Percentiles rank a stretch among this genome's conserved stretches.
These are phyloP conservation scores for Chydorus sphaericus DNA, from an alignment of 2,888 invertebrate species.

Conservation along the genomic window DNA sequence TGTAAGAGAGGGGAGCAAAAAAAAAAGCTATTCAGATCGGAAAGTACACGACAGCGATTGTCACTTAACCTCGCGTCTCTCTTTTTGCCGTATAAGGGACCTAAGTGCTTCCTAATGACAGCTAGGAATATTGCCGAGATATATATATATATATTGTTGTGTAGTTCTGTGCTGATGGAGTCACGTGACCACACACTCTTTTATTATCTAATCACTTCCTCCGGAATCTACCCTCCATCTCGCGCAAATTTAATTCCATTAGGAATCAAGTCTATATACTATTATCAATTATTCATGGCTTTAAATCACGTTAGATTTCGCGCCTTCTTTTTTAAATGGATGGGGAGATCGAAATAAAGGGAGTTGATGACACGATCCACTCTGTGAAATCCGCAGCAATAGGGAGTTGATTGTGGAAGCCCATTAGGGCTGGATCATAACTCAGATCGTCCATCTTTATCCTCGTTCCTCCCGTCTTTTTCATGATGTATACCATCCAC, in stretches of 20 bases:
- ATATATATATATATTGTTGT: not conserved
- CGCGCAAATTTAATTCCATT: not conserved
- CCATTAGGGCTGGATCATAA: conserved; percentile 1
- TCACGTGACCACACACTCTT: not conserved
- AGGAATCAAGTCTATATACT: too few relatives aligned
- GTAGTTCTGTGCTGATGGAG: not conserved
- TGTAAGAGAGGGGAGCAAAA: too few relatives aligned
- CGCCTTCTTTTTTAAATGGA: too few relatives aligned
- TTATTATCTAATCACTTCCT: not conserved
- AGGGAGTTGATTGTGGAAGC: not conserved
- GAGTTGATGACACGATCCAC: not conserved
- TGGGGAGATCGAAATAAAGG: too few relatives aligned
- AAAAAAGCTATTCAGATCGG: not conserved
- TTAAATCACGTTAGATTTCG: too few relatives aligned
- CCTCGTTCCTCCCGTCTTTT: too few relatives aligned
- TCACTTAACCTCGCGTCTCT: conserved; percentile 5
- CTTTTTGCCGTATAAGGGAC: not conserved
- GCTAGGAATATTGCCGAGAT: too few relatives aligned
- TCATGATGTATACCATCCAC: too few relatives aligned
- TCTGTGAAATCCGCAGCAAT: too few relatives aligned
- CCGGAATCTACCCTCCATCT: too few relatives aligned
- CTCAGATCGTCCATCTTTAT: too few relatives aligned
- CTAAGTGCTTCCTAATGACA: conserved; percentile 8
- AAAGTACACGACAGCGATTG: conserved; percentile 4
- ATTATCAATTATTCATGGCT: too few relatives aligned